Conservation (phyloP, 1,140 invertebrate species). For the Hylyphantes graminicola region DNA sequence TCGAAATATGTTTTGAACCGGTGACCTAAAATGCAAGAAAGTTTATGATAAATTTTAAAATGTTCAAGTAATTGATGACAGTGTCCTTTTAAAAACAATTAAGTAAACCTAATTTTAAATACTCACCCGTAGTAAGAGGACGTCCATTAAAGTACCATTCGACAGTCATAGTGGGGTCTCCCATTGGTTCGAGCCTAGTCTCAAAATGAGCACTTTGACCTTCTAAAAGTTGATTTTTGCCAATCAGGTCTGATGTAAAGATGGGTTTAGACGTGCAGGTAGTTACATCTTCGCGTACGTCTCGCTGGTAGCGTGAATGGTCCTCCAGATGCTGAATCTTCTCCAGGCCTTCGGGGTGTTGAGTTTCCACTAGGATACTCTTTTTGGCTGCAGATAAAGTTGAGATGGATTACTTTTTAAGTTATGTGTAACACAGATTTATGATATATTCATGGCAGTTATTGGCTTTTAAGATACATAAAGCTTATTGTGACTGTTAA, state of each 20-base stretch:
- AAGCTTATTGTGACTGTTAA: too few species aligned
- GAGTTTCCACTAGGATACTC: slow-evolving; percentile 84
- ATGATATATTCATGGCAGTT: too few species aligned
- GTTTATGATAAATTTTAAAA: background rate
- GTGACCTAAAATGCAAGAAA: slow-evolving; percentile 74
- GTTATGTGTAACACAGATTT: too few species aligned
- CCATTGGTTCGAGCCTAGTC: slow-evolving; percentile 86
- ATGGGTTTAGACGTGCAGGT: slow-evolving; percentile 80
- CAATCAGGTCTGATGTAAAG: slow-evolving; percentile 87
- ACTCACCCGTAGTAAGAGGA: slow-evolving; percentile 67
- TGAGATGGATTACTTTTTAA: too few species aligned
- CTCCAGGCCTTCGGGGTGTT: slow-evolving; percentile 86
- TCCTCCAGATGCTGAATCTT: slow-evolving; percentile 92
- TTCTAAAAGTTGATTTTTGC: slow-evolving; percentile 85
- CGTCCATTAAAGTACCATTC: slow-evolving; percentile 94
- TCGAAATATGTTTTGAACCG: slow-evolving; percentile 94
- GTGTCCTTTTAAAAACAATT: too few species aligned
- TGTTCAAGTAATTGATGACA: background rate
- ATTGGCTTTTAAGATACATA: too few species aligned
- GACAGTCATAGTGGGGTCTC: slow-evolving; percentile 86
- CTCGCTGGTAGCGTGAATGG: slow-evolving; percentile 69
- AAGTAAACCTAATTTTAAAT: background rate
- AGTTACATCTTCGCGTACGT: slow-evolving; percentile 78
- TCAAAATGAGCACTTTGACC: slow-evolving; percentile 84
- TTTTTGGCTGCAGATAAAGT: slow-evolving; percentile 78